phyloP scores from a whole-genome alignment of 2,113 vertebrate species.

The Mugil cephalus region DNA sequence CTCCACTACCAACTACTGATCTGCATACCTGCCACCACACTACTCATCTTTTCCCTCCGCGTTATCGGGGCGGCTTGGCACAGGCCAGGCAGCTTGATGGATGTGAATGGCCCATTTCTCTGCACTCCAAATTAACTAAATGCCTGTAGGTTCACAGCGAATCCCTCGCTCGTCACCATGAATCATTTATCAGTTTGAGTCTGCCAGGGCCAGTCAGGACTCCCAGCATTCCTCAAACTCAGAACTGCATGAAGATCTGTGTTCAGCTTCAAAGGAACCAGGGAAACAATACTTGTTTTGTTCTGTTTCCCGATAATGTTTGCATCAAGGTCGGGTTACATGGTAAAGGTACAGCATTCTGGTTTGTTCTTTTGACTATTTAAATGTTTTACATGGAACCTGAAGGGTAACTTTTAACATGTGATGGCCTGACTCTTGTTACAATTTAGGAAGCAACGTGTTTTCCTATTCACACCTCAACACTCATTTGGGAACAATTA shows the following conservation, averaged over 20 bases:
- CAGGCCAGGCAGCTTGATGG: not conserved
- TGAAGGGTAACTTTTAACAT: no score
- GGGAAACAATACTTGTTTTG: not conserved
- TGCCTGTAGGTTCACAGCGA: slow-evolving; percentile 4
- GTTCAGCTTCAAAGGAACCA: slow-evolving; percentile 30
- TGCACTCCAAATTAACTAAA: not conserved
- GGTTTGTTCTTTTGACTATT: not conserved
- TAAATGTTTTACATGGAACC: not conserved
- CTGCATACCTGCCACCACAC: slow-evolving; percentile 3
- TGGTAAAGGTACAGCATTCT: not conserved
- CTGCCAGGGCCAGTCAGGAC: not conserved
- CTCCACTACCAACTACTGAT: not conserved
- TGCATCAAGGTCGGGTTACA: not conserved
- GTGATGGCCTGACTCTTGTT: no score
- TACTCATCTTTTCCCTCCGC: not conserved
- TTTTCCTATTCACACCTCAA: no score
- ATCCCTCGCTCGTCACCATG: slow-evolving; percentile 10
- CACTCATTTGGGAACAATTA: no score
- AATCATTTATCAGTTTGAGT: slow-evolving; percentile 49
- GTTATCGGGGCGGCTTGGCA: not conserved
- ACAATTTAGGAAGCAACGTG: no score
- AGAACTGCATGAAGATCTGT: slow-evolving; percentile 23
- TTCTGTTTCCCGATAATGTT: not conserved
- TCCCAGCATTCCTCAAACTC: slow-evolving; percentile 47
- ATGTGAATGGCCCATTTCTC: slow-evolving; percentile 6